A percentile compares a stretch with the other conserved stretches of the same genome.
Evolutionary conservation across 2,888 invertebrate species (phyloP).

Genomic region (Ceriagrion tenellum): DNA sequence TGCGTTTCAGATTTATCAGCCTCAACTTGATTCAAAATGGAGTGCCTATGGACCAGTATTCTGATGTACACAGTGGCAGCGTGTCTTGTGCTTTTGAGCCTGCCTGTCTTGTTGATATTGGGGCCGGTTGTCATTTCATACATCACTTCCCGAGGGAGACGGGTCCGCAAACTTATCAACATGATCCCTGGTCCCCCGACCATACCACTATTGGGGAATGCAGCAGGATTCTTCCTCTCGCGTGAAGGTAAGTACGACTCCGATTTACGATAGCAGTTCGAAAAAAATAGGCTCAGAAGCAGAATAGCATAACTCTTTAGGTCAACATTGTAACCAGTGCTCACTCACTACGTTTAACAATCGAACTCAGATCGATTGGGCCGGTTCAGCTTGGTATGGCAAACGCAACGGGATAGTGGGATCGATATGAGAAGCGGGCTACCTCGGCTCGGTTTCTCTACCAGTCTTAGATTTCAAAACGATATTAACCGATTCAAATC

Average conservation of each 20-base stretch:
- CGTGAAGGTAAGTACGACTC: not conserved
- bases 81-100: not conserved
- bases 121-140: not conserved
- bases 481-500: no score
- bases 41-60: not conserved
- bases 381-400: no score
- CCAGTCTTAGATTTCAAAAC: no score
- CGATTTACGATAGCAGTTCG: no score
- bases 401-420: no score
- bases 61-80: not conserved
- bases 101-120: not conserved
- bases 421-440: no score
- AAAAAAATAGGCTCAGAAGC: no score
- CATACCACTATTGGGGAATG: not conserved
- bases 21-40: not conserved
- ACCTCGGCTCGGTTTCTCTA: no score
- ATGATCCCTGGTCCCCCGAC: not conserved
- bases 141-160: not conserved
- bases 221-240: not conserved
- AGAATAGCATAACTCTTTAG: no score
- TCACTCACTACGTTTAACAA: no score
- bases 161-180: constrained; percentile 5
- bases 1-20: not conserved
- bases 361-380: no score
- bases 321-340: no score